phyloP scores from a whole-genome alignment of 2,797 vertebrate species.

The Salarias fasciatus region DNA sequence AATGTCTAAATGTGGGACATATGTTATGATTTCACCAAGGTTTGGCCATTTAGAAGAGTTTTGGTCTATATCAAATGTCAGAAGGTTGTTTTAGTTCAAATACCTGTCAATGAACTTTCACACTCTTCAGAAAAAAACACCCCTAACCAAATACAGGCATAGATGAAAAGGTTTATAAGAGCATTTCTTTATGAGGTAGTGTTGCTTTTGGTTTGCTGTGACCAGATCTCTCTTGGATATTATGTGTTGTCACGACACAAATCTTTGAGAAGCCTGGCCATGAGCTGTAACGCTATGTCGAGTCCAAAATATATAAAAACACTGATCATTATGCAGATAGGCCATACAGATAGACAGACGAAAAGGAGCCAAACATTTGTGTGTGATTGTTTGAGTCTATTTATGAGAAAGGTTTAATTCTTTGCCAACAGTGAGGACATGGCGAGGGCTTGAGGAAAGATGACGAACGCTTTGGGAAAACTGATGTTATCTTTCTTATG shows the following conservation, averaged over 20 bases:
- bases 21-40: not conserved
- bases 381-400: constrained; percentile 8
- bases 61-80: constrained; percentile 5
- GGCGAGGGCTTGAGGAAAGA: constrained; percentile 31
- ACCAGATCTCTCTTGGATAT: constrained; percentile 1
- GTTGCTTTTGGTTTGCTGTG: constrained; percentile 7
- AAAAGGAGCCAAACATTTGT: constrained; percentile 24
- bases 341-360: not conserved
- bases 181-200: constrained; percentile 7
- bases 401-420: constrained; percentile 7
- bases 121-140: not conserved
- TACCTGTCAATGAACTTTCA: not conserved
- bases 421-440: constrained; percentile 26
- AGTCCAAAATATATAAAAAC: constrained; percentile 19
- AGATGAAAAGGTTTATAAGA: not conserved
- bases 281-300: constrained; percentile 8
- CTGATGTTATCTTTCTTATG: constrained; percentile 53
- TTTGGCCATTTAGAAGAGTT: not conserved
- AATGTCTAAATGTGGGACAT: not conserved
- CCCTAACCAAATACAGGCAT: not conserved
- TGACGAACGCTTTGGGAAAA: constrained; percentile 35
- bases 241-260: constrained; percentile 15
- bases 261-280: constrained; percentile 7
- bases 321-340: constrained; percentile 25
- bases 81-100: not conserved